Percentiles rank a stretch among this genome's conserved stretches.
These are phyloP conservation scores for Coccyzus lansbergi DNA, from an alignment of 2,797 vertebrate genomes.

Conservation along the genomic window DNA sequence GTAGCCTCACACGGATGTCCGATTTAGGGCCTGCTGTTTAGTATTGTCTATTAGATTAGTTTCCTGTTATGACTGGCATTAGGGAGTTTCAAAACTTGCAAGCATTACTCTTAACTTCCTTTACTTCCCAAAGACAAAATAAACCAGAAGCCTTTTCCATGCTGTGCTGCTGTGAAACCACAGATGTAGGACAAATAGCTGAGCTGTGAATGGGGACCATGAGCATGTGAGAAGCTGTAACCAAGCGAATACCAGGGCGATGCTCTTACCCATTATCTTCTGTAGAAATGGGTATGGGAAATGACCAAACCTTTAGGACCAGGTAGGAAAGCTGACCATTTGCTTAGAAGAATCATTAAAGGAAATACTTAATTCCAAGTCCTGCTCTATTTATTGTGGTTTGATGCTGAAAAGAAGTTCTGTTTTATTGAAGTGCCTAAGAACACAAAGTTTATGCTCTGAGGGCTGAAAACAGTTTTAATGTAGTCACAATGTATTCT, in stretches of 20 bases:
- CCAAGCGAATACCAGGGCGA: background rate
- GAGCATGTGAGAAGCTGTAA: rapidly evolving
- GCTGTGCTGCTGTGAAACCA: background rate
- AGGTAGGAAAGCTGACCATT: rapidly evolving
- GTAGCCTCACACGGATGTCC: background rate
- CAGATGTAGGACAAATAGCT: rapidly evolving
- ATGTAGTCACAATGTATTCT: background rate
- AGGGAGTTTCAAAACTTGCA: conserved; percentile 31
- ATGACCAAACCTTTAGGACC: too few relatives aligned
- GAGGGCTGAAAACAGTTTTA: background rate
- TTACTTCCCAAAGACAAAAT: conserved; percentile 3
- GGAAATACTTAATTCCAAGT: background rate
- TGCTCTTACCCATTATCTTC: background rate
- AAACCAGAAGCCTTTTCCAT: background rate
- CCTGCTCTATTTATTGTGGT: background rate
- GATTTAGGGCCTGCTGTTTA: background rate
- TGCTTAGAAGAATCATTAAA: background rate
- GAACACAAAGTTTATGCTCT: background rate
- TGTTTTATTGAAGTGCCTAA: background rate
- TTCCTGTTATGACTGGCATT: conserved; percentile 66
- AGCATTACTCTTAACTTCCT: conserved; percentile 38
- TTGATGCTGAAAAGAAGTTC: background rate
- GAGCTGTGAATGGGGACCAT: background rate
- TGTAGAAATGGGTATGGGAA: background rate
- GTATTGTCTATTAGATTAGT: background rate